Percentiles rank a stretch among this genome's conserved stretches.
Evolutionary conservation across 2,888 invertebrate genomes (phyloP).

Genomic region (Sabatieria punctata): DNA sequence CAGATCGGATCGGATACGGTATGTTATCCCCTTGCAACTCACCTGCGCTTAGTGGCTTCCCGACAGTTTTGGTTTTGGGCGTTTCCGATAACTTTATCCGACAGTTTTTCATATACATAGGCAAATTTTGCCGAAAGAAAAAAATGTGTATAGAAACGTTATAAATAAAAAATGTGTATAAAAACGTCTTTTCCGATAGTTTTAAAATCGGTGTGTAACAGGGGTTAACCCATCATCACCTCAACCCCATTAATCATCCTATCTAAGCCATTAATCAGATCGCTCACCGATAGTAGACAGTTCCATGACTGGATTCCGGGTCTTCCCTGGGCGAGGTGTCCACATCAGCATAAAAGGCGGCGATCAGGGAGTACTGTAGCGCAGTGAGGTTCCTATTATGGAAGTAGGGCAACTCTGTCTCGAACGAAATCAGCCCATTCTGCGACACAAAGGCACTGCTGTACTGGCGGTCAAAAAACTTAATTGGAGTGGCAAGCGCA

Average conservation of each 20-base stretch:
- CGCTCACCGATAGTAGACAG: conserved; percentile 48
- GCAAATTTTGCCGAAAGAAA: too few relatives aligned
- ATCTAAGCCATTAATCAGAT: not conserved
- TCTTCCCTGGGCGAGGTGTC: conserved; percentile 49
- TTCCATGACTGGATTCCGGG: conserved; percentile 37
- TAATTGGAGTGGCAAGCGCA: not conserved
- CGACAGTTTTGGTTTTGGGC: too few relatives aligned
- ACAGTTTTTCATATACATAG: too few relatives aligned
- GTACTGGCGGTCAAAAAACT: conserved; percentile 4
- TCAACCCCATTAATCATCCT: not conserved
- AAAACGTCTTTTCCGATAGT: conserved; percentile 5
- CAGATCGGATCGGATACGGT: too few relatives aligned
- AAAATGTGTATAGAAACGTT: too few relatives aligned
- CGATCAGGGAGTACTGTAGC: too few relatives aligned
- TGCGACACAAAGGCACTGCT: conserved; percentile 6
- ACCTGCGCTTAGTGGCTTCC: too few relatives aligned
- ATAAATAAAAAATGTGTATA: too few relatives aligned
- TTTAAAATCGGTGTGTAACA: too few relatives aligned
- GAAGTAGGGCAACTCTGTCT: conserved; percentile 11
- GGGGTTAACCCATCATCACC: not conserved
- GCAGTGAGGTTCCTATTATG: conserved; percentile 11
- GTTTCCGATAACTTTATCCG: too few relatives aligned
- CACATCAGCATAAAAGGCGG: conserved; percentile 75
- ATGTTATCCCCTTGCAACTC: too few relatives aligned
- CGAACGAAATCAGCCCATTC: conserved; percentile 14